Base-by-base conservation (phyloP, 2,888 invertebrate species). In the Caenorhabditis becei region DNA sequence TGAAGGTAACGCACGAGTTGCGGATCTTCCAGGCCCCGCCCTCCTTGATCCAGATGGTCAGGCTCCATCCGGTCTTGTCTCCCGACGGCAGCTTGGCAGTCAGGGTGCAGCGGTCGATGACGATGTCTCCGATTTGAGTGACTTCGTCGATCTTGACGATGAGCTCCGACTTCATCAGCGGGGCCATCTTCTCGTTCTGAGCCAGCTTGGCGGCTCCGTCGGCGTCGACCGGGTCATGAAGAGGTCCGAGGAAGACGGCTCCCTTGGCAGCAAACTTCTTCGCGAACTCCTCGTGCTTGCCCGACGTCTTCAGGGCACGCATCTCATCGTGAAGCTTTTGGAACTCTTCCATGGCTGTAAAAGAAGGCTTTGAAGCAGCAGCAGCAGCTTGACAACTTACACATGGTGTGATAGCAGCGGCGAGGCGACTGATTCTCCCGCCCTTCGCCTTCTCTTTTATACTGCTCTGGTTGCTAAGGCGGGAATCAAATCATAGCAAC, bases 301-400 rank as follows among this genome's bases (percentile, higher is more conserved):
- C 74, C 11, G 77, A 35, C 23, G 26, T 49, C 44, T 67, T 75
- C 41, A 82, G 47, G 16, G 72, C 77, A 5, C 41, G 47, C 72
- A 82, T 77, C 62, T 82, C 82, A 63, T 82, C 82, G 59, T 78
- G 82, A 44, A 77, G 59, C 32, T 82, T 77, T 74, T 82, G 77
- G 74, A 82, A 82, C 32, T 82, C 82, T 35, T 41, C 69, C 35
- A 62, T 65, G 20, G 82, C 82, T 82, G 69, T 49, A 82, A 81
- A 28, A 20, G 41, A 16, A 11, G 18, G 3, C n/a, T 20, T 24
- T 8, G 23, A 16, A 37, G 18, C 14, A 47, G 66, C 14, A 8
- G 16, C 1, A 11, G 35, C 23, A 37, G 16, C 44, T 20, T 14
- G 23, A 23, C 11, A 59, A 75, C 75, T 75, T 44, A 75, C 75